Percentiles rank a stretch among this genome's conserved stretches.
Conservation (phyloP, 2,113 vertebrate species). For the Etheostoma spectabile region DNA sequence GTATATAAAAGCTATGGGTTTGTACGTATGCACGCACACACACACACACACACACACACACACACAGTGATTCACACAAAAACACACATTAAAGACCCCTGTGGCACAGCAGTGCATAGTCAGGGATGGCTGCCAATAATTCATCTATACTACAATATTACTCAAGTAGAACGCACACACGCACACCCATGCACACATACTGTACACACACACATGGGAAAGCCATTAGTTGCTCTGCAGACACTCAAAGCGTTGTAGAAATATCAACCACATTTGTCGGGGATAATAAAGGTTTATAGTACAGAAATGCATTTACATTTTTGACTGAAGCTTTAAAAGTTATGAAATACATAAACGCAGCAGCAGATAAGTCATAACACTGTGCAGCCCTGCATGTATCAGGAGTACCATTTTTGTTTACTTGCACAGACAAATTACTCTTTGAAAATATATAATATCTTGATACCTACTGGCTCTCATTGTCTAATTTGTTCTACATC, state of each 20-base stretch:
- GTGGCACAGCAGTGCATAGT: conserved; percentile 49
- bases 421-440: background rate
- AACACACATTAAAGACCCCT: conserved; percentile 39
- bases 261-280: conserved; percentile 52
- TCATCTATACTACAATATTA: conserved; percentile 74
- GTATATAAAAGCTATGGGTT: conserved; percentile 61
- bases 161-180: conserved; percentile 62
- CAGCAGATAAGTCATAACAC: background rate
- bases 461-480: background rate
- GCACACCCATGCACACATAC: conserved; percentile 37
- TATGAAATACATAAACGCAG: conserved; percentile 30
- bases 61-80: conserved; percentile 32
- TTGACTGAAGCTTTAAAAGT: conserved; percentile 40
- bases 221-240: conserved; percentile 66
- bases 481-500: background rate
- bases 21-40: conserved; percentile 27
- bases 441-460: background rate
- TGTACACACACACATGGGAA: conserved; percentile 56
- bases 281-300: conserved; percentile 55
- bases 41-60: conserved; percentile 40
- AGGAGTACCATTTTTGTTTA: background rate
- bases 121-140: conserved; percentile 74
- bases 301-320: conserved; percentile 46
- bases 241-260: conserved; percentile 46
- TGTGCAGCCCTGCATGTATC: conserved; percentile 13